Evolutionary conservation across 2,113 vertebrate species (phyloP).

Genomic region (Penelope pileata): DNA sequence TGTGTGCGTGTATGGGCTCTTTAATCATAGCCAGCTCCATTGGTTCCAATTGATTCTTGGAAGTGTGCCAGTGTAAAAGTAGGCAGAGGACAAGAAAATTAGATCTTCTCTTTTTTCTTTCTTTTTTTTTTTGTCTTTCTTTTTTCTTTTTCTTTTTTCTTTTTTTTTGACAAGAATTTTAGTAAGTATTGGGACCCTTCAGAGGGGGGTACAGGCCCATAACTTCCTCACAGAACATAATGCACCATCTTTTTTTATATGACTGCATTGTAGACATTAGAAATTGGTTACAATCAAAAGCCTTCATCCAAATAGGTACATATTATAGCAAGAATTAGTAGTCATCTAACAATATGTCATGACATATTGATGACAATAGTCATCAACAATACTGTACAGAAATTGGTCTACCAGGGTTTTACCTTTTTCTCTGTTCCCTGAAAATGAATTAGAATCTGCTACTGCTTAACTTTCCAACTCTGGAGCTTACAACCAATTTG

Average conservation of each 20-base stretch:
- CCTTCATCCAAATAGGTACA: background rate
- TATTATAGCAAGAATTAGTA: background rate
- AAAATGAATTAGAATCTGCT: background rate
- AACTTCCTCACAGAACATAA: fast-evolving
- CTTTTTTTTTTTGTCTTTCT: background rate
- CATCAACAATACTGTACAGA: background rate
- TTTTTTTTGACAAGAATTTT: background rate
- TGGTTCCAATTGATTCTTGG: constrained; percentile 41
- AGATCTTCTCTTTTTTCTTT: fast-evolving
- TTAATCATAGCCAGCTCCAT: constrained; percentile 38
- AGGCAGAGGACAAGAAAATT: background rate
- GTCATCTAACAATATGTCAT: no score
- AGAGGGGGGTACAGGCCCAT: background rate
- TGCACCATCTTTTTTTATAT: background rate
- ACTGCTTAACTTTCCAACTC: background rate
- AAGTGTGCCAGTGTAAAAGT: constrained; percentile 2
- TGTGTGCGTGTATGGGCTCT: constrained; percentile 7
- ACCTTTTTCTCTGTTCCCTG: background rate
- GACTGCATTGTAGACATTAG: background rate
- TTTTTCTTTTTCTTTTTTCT: background rate
- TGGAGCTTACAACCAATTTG: background rate
- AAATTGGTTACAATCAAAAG: background rate
- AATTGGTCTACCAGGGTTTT: background rate
- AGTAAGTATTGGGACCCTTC: background rate
- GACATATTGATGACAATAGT: background rate